Conservation (phyloP, 1,140 invertebrate genomes). For the Brachionus manjavacas region DNA sequence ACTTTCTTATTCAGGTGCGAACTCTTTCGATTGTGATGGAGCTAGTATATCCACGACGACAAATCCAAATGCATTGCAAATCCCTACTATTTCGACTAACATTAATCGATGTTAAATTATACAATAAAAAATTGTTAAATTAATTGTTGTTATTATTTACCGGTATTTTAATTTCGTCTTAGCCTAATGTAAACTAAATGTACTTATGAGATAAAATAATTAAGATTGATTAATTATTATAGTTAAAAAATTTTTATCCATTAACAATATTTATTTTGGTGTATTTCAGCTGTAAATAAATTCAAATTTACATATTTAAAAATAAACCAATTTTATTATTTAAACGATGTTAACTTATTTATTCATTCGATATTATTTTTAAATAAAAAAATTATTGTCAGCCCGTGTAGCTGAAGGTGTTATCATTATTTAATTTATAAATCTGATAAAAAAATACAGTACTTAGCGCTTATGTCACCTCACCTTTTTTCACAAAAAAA, state of each 20-base stretch:
- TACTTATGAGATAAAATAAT: neutral
- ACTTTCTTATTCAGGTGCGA: constrained; percentile 31
- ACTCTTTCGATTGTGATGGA: constrained; percentile 33
- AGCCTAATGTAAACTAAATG: neutral
- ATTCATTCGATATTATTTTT: too few species aligned
- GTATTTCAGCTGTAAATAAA: neutral
- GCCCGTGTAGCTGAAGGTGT: too few species aligned
- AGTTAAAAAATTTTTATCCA: neutral
- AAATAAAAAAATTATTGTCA: too few species aligned
- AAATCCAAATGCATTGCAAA: constrained; percentile 24
- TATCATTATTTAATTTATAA: too few species aligned
- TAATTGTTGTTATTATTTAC: constrained; percentile 9
- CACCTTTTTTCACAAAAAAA: too few species aligned
- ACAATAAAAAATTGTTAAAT: constrained; percentile 5
- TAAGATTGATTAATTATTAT: neutral
- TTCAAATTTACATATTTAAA: neutral
- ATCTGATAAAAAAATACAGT: too few species aligned
- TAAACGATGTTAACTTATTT: too few species aligned
- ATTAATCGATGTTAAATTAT: constrained; percentile 2
- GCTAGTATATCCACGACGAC: neutral
- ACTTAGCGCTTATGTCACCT: too few species aligned
- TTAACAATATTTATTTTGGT: neutral
- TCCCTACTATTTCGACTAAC: constrained; percentile 36
- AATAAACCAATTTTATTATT: neutral
- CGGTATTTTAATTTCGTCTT: neutral